phyloP scores from a whole-genome alignment of 2,113 vertebrate species.

The Alethe diademata region DNA sequence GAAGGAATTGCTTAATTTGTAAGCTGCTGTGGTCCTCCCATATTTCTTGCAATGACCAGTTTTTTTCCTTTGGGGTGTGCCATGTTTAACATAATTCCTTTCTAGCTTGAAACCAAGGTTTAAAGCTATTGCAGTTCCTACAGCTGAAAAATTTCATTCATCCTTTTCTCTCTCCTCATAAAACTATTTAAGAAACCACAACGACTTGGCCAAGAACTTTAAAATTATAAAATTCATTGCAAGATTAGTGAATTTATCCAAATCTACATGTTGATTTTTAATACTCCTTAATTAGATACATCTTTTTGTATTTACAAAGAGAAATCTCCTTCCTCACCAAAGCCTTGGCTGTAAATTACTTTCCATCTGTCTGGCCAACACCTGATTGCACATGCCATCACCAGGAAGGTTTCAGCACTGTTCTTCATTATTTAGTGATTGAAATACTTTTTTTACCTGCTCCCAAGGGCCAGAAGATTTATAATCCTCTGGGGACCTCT shows the following conservation, averaged over 20 bases:
- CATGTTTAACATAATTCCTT: not conserved
- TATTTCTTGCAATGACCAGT: not conserved
- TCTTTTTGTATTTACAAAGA: not conserved
- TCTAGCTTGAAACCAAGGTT: not conserved
- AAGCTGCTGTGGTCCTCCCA: not conserved
- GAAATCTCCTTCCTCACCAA: not conserved
- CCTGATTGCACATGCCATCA: slow-evolving; percentile 3
- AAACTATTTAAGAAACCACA: slow-evolving; percentile 21
- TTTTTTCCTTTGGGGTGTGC: not conserved
- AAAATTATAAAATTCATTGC: not conserved
- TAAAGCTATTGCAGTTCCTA: not conserved
- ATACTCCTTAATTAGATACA: not conserved
- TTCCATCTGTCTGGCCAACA: not conserved
- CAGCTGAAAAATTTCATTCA: not conserved
- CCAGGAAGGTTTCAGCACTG: slow-evolving; percentile 9
- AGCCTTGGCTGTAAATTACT: slow-evolving; percentile 6
- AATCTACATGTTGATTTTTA: slow-evolving; percentile 35
- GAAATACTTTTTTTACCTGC: not conserved
- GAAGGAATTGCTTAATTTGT: not conserved
- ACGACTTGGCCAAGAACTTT: not conserved
- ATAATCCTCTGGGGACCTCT: not conserved
- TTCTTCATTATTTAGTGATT: slow-evolving; percentile 39
- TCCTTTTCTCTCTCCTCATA: not conserved
- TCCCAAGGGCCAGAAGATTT: slow-evolving; percentile 39
- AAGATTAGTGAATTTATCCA: not conserved